Base-by-base conservation (phyloP, 2,888 invertebrate genomes). In the Emesis russula region DNA sequence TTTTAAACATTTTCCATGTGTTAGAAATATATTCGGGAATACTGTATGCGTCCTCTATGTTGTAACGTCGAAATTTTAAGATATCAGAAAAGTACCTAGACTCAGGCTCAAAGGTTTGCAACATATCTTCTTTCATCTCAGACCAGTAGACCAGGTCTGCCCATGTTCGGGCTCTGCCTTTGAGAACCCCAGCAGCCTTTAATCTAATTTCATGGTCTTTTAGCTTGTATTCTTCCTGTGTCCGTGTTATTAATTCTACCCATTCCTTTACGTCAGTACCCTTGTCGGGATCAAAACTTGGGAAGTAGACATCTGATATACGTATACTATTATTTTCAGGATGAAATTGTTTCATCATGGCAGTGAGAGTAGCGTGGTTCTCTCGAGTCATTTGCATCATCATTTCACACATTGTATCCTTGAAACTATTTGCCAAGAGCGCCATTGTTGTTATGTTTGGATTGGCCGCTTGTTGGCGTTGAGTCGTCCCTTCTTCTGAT, bases 71-170 rank as follows among this genome's bases (percentile, higher is more conserved):
- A 81, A 77, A 85, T 41, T 77, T 76, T 13, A 87, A 33, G 33
- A 86, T 33, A 18, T 86, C 58, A n/a, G 86, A 74, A 82, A 89
- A 87, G 53, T 89, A 89, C 41, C 87, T 85, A 4, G 86, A 87
- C 74, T 89, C 87, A 5, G 87, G 89, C 31, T 87, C 87, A 66
- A 81, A 89, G 31, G 84, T 86, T 63, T 63, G 63, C 63, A 63
- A 2, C 25, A 63, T 63, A 63, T 63, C 58, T 18, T 63, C 58
- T 18, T 18, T 18, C 25, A 25, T 25, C 25, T 25, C 25, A 25
- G 25, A 25, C 25, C 25, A 25, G 25, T n/a, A n/a, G n/a, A n/a
- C n/a, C n/a, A n/a, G n/a, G 25, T 25, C 25, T 25, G 25, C 25
- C 25, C 25, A 25, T 25, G 25, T 25, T 25, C 25, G 25, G 25